Conservation (phyloP, 2,888 invertebrate genomes). For the Lapara coniferarum region DNA sequence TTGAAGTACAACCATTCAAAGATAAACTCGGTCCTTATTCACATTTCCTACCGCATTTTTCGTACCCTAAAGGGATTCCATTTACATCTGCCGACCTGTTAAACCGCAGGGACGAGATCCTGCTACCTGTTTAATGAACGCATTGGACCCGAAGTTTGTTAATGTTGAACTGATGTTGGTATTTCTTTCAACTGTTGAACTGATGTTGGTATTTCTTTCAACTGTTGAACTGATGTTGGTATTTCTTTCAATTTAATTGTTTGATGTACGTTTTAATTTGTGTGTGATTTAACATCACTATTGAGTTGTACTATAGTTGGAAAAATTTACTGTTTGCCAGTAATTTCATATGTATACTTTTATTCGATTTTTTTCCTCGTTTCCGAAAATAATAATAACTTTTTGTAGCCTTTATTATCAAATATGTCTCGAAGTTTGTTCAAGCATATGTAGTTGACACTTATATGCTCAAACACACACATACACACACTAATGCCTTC, state of each 20-base stretch:
- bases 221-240: neutral
- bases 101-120: neutral
- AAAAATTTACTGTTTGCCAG: too few relatives aligned
- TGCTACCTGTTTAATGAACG: constrained; percentile 1
- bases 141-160: neutral
- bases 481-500: too few relatives aligned
- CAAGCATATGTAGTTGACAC: too few relatives aligned
- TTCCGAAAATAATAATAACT: too few relatives aligned
- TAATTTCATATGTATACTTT: too few relatives aligned
- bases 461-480: too few relatives aligned
- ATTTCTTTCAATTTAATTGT: neutral
- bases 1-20: neutral
- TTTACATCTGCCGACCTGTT: neutral
- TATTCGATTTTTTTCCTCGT: too few relatives aligned
- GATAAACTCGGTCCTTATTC: constrained; percentile 14
- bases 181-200: too few relatives aligned
- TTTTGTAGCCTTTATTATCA: too few relatives aligned
- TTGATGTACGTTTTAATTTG: neutral
- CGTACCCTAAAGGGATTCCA: constrained; percentile 13
- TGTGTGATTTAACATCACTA: too few relatives aligned
- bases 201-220: neutral
- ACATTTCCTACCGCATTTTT: constrained; percentile 16
- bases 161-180: neutral
- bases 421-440: too few relatives aligned
- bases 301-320: too few relatives aligned